phyloP scores from a whole-genome alignment of 2,113 vertebrate species.

The Ophiodon elongatus region DNA sequence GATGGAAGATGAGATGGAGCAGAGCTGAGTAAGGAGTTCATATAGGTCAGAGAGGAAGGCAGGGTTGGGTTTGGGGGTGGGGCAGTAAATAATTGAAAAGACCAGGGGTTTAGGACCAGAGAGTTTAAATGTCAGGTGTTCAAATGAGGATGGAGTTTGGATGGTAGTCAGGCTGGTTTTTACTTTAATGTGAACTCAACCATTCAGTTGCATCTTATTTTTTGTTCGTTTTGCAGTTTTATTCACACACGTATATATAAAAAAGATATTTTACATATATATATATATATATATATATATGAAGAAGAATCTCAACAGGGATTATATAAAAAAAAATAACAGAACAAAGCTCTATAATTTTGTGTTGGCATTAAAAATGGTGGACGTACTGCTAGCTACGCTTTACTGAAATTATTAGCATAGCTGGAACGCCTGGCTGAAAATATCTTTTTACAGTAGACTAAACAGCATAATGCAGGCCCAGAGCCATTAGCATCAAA shows the following conservation, averaged over 20 bases:
- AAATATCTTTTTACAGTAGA: conserved; percentile 52
- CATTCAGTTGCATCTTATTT: not conserved
- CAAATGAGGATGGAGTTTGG: too few species aligned
- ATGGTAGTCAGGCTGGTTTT: not conserved
- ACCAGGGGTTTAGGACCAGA: too few species aligned
- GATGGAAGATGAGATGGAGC: not conserved
- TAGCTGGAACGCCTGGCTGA: conserved; percentile 51
- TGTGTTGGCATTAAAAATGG: conserved; percentile 6
- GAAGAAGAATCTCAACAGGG: not conserved
- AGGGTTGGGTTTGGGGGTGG: not conserved
- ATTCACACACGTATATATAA: not conserved
- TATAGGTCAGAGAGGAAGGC: not conserved
- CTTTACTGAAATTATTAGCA: conserved; percentile 59
- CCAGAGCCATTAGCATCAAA: conserved; percentile 60
- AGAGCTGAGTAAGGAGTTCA: not conserved
- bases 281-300: too few species aligned
- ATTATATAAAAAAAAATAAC: not conserved
- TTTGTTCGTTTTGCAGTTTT: not conserved
- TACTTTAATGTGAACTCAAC: not conserved
- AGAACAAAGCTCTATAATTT: conserved; percentile 8
- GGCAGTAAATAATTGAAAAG: too few species aligned
- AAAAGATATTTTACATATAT: too few species aligned
- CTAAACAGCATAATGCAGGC: conserved; percentile 55
- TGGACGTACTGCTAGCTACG: conserved; percentile 36
- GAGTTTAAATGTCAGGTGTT: not conserved